Percentiles rank a stretch among this genome's conserved stretches.
These are phyloP conservation scores for Zaprionus kolodkinae DNA, from an alignment of 1,140 invertebrate genomes.

Conservation along the genomic window DNA sequence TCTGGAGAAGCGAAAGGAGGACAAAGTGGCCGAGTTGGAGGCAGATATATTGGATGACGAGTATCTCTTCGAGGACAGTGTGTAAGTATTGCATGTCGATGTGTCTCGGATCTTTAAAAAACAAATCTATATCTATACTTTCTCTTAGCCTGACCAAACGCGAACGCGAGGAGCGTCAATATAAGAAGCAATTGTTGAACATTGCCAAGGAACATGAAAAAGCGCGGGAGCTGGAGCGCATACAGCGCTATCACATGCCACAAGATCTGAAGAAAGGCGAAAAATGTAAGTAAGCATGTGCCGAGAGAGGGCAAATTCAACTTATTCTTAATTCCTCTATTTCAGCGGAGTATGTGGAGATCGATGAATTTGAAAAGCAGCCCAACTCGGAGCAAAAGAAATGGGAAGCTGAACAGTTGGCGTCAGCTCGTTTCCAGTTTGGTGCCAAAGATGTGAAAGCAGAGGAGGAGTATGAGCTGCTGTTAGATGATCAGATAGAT, in stretches of 20 bases:
- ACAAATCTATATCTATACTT: neutral
- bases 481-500: constrained; percentile 98
- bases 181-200: constrained; percentile 95
- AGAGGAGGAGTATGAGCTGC: constrained; percentile 94
- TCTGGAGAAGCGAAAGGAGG: constrained; percentile 96
- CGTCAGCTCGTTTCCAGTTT: constrained; percentile 94
- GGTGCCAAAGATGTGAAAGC: constrained; percentile 91
- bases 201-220: constrained; percentile 97
- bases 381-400: constrained; percentile 97
- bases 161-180: constrained; percentile 92
- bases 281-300: constrained; percentile 73
- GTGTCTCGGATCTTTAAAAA: neutral
- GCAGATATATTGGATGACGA: constrained; percentile 98
- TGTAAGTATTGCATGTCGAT: constrained; percentile 86
- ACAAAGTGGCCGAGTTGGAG: constrained; percentile 97
- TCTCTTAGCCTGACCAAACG: constrained; percentile 90
- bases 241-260: constrained; percentile 97
- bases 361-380: constrained; percentile 92
- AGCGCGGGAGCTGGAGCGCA: constrained; percentile 94
- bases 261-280: constrained; percentile 89
- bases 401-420: constrained; percentile 99
- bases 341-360: constrained; percentile 90
- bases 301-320: neutral
- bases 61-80: constrained; percentile 94
- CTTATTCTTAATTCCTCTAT: neutral